Evolutionary conservation across 2,888 invertebrate species (phyloP).

Genomic region (Halictus quadricinctus): DNA sequence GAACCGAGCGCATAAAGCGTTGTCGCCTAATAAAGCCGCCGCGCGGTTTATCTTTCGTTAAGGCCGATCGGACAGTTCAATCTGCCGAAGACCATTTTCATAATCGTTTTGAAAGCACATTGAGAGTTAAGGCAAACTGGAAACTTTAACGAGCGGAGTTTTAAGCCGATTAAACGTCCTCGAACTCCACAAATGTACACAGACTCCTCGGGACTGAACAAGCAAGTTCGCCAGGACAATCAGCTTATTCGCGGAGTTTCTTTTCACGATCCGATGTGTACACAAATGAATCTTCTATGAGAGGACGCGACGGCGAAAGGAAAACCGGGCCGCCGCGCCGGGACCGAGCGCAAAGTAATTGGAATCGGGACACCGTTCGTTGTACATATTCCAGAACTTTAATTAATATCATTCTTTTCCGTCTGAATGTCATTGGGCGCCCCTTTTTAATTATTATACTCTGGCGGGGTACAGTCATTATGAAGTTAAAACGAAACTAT

Average conservation of each 20-base stretch:
- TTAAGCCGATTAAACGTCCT: constrained; percentile 64
- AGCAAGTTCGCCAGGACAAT: constrained; percentile 37
- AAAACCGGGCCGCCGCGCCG: not conserved
- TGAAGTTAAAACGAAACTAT: too few species aligned
- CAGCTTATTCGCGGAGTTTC: constrained; percentile 52
- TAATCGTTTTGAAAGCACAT: constrained; percentile 55
- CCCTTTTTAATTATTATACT: not conserved
- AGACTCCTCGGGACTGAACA: constrained; percentile 26
- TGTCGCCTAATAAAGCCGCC: constrained; percentile 30
- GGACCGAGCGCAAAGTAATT: not conserved
- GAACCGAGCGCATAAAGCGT: constrained; percentile 1
- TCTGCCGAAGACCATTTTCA: constrained; percentile 53
- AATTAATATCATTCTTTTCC: not conserved
- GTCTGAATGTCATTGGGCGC: not conserved
- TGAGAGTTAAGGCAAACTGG: constrained; percentile 57
- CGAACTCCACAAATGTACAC: constrained; percentile 51
- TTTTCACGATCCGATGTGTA: constrained; percentile 47
- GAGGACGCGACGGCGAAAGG: not conserved
- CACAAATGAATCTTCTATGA: constrained; percentile 42
- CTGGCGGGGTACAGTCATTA: not conserved
- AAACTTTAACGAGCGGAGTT: constrained; percentile 62
- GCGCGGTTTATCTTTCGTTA: constrained; percentile 46
- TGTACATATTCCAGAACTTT: not conserved
- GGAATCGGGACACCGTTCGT: constrained; percentile 1
- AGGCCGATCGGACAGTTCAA: constrained; percentile 42